phyloP scores from a whole-genome alignment of 2,888 invertebrate species.

The Brachynemurus nebulosus region DNA sequence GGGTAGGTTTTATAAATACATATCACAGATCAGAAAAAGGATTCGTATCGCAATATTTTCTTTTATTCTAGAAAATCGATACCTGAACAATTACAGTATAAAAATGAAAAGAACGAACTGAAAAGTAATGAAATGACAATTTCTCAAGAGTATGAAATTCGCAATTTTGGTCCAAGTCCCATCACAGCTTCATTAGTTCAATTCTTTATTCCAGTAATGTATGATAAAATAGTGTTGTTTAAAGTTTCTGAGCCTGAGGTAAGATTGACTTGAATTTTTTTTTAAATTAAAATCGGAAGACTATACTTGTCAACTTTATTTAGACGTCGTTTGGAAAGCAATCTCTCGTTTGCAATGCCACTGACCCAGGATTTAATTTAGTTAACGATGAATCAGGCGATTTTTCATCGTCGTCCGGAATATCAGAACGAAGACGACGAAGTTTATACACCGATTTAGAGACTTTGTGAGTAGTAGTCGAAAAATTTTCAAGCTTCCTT shows the following conservation, averaged over 20 bases:
- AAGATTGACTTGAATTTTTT: not conserved
- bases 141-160: not conserved
- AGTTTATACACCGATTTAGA: no score
- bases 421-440: no score
- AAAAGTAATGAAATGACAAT: not conserved
- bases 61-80: constrained; percentile 2
- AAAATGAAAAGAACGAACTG: not conserved
- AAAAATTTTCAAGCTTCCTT: no score
- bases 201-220: not conserved
- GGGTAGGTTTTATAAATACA: no score
- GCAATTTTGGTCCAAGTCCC: constrained; percentile 6
- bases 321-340: not conserved
- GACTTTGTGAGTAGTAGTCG: no score
- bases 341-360: not conserved
- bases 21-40: no score
- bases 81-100: constrained; percentile 1
- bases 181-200: not conserved
- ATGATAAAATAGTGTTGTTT: not conserved
- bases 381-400: no score
- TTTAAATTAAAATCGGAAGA: not conserved
- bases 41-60: not conserved
- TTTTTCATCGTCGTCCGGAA: no score
- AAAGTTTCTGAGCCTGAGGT: not conserved
- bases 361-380: not conserved
- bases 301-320: not conserved